Conservation (phyloP, 2,113 vertebrate genomes). For the Carlito syrichta region DNA sequence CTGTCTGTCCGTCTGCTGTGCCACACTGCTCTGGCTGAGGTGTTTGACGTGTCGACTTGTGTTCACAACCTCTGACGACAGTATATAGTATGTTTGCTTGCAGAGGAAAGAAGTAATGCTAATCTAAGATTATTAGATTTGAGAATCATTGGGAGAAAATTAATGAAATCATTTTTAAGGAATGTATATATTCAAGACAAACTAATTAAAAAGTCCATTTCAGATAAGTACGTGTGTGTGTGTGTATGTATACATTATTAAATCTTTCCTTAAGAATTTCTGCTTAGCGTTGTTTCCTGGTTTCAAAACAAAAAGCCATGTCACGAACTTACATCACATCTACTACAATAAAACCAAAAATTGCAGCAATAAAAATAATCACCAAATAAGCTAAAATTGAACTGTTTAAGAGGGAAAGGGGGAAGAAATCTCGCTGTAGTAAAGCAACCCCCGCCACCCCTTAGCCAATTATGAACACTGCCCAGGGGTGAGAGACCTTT, state of each 20-base stretch:
- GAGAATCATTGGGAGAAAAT: background rate
- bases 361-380: background rate
- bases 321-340: background rate
- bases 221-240: background rate
- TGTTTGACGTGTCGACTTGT: background rate
- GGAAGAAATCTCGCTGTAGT: background rate
- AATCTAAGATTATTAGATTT: background rate
- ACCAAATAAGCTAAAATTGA: background rate
- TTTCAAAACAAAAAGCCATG: background rate
- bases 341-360: background rate
- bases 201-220: background rate
- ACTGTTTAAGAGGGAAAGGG: background rate
- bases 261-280: slow-evolving; percentile 26
- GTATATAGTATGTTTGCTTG: background rate
- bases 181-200: background rate
- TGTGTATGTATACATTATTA: background rate
- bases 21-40: rapidly evolving
- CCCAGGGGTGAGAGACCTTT: background rate
- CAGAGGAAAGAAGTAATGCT: background rate
- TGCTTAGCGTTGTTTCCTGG: background rate
- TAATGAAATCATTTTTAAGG: background rate
- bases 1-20: rapidly evolving
- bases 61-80: background rate
- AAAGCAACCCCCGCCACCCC: background rate
- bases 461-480: background rate